Percentiles rank a stretch among this genome's conserved stretches.
Conservation (phyloP, 2,888 invertebrate species). For the Parthenolecanium corni region DNA sequence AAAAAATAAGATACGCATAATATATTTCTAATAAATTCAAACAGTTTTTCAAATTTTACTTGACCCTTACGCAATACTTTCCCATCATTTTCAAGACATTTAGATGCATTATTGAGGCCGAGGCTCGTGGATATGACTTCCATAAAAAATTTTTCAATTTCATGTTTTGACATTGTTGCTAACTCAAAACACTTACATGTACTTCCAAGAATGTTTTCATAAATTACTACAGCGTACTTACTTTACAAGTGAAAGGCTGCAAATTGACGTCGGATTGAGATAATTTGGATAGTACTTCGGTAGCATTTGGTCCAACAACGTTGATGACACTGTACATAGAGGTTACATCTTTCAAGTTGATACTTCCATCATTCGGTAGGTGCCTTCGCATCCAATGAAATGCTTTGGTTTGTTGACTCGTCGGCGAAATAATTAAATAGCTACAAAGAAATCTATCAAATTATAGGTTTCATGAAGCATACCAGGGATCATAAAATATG, state of each 20-base stretch:
- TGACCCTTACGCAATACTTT: too few species aligned
- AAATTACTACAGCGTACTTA: too few species aligned
- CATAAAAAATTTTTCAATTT: too few species aligned
- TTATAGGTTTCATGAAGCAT: slow-evolving; percentile 2
- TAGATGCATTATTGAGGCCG: too few species aligned
- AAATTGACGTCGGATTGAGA: slow-evolving; percentile 49
- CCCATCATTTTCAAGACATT: too few species aligned
- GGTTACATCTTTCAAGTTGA: slow-evolving; percentile 54
- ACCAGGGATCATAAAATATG: not conserved
- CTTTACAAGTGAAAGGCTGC: slow-evolving; percentile 53
- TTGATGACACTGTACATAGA: slow-evolving; percentile 62
- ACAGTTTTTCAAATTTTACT: too few species aligned
- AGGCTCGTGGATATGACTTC: too few species aligned
- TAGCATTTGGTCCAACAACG: slow-evolving; percentile 57
- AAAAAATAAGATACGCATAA: too few species aligned
- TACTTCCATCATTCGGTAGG: slow-evolving; percentile 48
- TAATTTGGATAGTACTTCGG: slow-evolving; percentile 50
- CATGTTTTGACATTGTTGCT: too few species aligned
- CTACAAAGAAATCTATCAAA: slow-evolving; percentile 38
- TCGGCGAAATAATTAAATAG: slow-evolving; percentile 67
- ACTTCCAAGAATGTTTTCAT: too few species aligned
- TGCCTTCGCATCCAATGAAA: slow-evolving; percentile 57
- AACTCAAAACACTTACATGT: not conserved
- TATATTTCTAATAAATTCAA: too few species aligned
- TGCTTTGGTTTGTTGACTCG: slow-evolving; percentile 60